These are phyloP conservation scores for Antennarius maculatus DNA, from an alignment of 2,797 vertebrate species.

Conservation along the genomic window DNA sequence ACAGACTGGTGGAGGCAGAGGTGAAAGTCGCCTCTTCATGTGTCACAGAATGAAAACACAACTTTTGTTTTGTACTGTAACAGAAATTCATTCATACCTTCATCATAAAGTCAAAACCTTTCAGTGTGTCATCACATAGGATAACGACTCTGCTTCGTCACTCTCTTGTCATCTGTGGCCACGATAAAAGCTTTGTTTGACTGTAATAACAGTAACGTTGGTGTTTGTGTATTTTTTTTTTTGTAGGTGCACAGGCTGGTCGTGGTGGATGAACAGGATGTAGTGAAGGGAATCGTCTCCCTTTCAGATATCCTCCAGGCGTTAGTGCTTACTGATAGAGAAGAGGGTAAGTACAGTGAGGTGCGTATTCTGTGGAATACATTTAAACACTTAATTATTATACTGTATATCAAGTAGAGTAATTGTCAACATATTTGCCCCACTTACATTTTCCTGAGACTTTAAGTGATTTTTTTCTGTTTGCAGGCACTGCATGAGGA, in stretches of 20 bases:
- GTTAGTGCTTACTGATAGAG: slow-evolving; percentile 87
- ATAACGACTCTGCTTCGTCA: background rate
- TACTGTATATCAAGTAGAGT: no score
- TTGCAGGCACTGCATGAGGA: slow-evolving; percentile 68
- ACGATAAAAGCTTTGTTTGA: no score
- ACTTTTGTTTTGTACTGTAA: background rate
- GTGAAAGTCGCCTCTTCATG: slow-evolving; percentile 63
- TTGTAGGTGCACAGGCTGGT: slow-evolving; percentile 93
- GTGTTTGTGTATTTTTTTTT: slow-evolving; percentile 11
- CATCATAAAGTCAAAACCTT: background rate
- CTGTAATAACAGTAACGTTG: background rate
- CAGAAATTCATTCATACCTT: background rate
- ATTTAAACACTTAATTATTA: no score
- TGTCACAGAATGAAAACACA: no score
- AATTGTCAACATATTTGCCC: no score
- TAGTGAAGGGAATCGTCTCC: slow-evolving; percentile 95
- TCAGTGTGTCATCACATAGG: background rate
- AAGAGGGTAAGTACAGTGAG: slow-evolving; percentile 68
- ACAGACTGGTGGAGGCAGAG: slow-evolving; percentile 95
- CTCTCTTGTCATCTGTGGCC: background rate
- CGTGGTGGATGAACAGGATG: slow-evolving; percentile 92
- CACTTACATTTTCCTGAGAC: no score
- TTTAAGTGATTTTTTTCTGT: slow-evolving; percentile 7
- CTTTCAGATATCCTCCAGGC: slow-evolving; percentile 96
- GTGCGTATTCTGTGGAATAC: no score